phyloP scores from a whole-genome alignment of 1,140 invertebrate genomes.

The Aphaenogaster ashmeadi region DNA sequence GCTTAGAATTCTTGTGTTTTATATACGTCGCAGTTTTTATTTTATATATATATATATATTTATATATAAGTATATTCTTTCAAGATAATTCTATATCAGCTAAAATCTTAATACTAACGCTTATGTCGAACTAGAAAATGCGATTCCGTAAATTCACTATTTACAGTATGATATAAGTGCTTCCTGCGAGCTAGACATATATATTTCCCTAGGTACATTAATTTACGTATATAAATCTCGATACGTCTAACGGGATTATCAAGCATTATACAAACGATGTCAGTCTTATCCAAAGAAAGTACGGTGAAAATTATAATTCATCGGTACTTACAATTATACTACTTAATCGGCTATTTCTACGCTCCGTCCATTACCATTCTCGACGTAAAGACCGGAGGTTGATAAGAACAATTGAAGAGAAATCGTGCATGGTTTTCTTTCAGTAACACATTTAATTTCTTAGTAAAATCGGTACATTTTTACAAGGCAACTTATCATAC shows the following conservation, averaged over 20 bases:
- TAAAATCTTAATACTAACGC: slow-evolving; percentile 74
- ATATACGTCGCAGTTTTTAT: slow-evolving; percentile 60
- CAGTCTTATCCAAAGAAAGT: slow-evolving; percentile 79
- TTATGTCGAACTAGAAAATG: slow-evolving; percentile 76
- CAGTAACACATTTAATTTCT: slow-evolving; percentile 83
- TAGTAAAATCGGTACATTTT: slow-evolving; percentile 83
- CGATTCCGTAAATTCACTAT: slow-evolving; percentile 73
- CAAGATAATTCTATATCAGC: slow-evolving; percentile 75
- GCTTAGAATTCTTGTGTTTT: slow-evolving; percentile 61
- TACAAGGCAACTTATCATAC: slow-evolving; percentile 83
- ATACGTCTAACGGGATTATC: slow-evolving; percentile 75
- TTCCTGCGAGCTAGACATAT: slow-evolving; percentile 71
- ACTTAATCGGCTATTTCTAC: slow-evolving; percentile 68
- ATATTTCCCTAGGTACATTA: slow-evolving; percentile 72
- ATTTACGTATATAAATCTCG: slow-evolving; percentile 76
- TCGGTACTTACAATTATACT: slow-evolving; percentile 75
- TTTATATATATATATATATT: slow-evolving; percentile 57
- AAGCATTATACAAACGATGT: slow-evolving; percentile 78
- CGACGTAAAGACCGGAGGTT: slow-evolving; percentile 68
- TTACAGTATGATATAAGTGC: slow-evolving; percentile 77
- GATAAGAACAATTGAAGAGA: slow-evolving; percentile 73
- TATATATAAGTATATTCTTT: slow-evolving; percentile 64
- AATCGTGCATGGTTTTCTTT: slow-evolving; percentile 72
- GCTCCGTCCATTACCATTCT: slow-evolving; percentile 62
- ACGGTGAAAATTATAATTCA: slow-evolving; percentile 76